Evolutionary conservation across 2,113 vertebrate species (phyloP).

Genomic region (Myiagra hebetior): DNA sequence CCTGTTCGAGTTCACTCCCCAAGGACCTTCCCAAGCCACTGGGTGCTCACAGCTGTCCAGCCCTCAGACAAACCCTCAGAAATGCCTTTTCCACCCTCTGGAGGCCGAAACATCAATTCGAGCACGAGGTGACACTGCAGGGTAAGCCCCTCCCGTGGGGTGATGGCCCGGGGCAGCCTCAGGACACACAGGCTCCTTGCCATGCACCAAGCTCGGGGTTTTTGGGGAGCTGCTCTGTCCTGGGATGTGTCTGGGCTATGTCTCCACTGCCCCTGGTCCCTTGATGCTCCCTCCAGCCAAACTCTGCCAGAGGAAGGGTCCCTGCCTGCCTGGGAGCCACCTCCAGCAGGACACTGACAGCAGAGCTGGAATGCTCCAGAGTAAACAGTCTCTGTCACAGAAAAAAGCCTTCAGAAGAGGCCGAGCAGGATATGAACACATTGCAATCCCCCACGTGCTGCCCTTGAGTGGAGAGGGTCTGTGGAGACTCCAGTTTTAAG

Average conservation of each 20-base stretch:
- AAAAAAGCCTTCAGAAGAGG: neutral
- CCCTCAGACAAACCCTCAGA: neutral
- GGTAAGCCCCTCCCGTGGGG: accelerated
- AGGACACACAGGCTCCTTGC: neutral
- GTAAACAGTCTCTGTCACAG: neutral
- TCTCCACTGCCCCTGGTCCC: neutral
- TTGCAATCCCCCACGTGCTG: neutral
- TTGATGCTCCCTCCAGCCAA: accelerated
- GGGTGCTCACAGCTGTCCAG: neutral
- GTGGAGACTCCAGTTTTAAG: neutral
- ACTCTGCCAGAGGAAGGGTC: neutral
- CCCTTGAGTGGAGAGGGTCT: neutral
- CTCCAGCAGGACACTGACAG: neutral
- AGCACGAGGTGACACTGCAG: neutral
- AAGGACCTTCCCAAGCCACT: neutral
- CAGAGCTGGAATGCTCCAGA: neutral
- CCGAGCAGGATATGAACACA: neutral
- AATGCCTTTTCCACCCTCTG: neutral
- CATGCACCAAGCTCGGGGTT: accelerated
- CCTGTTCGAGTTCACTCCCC: accelerated
- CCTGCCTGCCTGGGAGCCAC: neutral
- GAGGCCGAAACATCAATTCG: neutral
- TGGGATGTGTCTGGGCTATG: accelerated
- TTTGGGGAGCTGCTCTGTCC: neutral
- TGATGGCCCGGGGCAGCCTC: neutral